Base-by-base conservation (phyloP, 2,113 vertebrate species). In the Mesembrinibis cayennensis region DNA sequence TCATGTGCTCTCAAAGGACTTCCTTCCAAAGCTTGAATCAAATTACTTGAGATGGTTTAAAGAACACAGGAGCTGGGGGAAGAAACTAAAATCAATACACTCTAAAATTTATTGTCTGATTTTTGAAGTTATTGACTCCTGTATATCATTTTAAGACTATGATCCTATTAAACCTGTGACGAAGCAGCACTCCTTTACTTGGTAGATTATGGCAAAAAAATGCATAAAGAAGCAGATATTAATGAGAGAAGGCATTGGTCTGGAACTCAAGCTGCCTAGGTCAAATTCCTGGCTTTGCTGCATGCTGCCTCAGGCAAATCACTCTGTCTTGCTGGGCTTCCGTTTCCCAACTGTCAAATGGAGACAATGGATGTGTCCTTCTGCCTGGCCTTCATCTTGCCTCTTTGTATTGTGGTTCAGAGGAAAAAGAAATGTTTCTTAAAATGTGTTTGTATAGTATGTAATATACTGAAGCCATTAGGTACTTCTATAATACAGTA, bases 31-130 rank as follows among this genome's bases (percentile, higher is more conserved):
- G 66, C 69, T 78, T 84, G 69, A 95, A 89, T 95, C 77, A 79
- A 80, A 96, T 95, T 95, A 91, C 53, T 89, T 36, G 45, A 66
- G 77, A 53, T 73, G 16, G 12, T 90, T 95, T 95, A 89, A 95
- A 95, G 87, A 77, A 91, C 49, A 16, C n/a, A 52, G 53, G 59
- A 89, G 66, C 88, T 85, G 49, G 82, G 50, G 42, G 78, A 87
- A 95, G 89, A 89, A 94, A 27, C 53, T 91, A n/a, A 95, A 95
- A 97, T 97, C 96, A 94, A 95, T 97, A 70, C 32, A 77, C 56
- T 16, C 58, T 87, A 87, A 93, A 93, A 96, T 89, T 56, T 93
- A 79, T 95, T 50, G 44, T 81, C 65, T 79, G 73, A 72, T 76
- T 91, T 95, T 85, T 87, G 67, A 95, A 84, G 40, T 92, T 95